phyloP scores from a whole-genome alignment of 2,888 invertebrate species.

The Drosophila kanekoi region DNA sequence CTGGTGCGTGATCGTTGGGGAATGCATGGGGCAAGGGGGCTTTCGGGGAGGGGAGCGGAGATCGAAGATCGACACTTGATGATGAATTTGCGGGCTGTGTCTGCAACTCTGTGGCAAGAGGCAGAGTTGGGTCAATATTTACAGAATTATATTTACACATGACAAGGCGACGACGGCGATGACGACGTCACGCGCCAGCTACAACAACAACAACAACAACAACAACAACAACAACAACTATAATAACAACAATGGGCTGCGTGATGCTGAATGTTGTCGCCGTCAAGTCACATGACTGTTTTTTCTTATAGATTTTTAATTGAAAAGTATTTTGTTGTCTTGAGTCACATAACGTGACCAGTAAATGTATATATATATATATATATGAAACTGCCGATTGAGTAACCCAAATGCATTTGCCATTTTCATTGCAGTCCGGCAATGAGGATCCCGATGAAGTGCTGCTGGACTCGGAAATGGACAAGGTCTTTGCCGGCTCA shows the following conservation, averaged over 20 bases:
- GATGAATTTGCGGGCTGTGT: constrained; percentile 9
- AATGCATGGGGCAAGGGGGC: background rate
- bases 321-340: constrained; percentile 72
- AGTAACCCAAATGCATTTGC: constrained; percentile 20
- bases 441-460: constrained; percentile 88
- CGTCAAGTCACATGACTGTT: constrained; percentile 68
- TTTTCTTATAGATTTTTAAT: constrained; percentile 73
- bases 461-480: constrained; percentile 94
- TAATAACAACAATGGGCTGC: constrained; percentile 37
- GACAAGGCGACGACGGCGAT: constrained; percentile 15
- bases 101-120: constrained; percentile 9
- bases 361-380: background rate
- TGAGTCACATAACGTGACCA: constrained; percentile 70
- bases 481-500: constrained; percentile 92
- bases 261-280: constrained; percentile 52
- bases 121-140: constrained; percentile 37
- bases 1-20: constrained; percentile 6
- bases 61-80: background rate
- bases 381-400: constrained; percentile 39
- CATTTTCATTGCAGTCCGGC: constrained; percentile 83
- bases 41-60: background rate
- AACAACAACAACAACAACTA: constrained; percentile 13
- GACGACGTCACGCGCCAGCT: constrained; percentile 44
- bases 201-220: constrained; percentile 6
- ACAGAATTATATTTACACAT: constrained; percentile 49